Evolutionary conservation across 2,888 invertebrate genomes (phyloP), one percentile per base, ranked within the genome.

Genomic region (Notodonta ziczac): DNA sequence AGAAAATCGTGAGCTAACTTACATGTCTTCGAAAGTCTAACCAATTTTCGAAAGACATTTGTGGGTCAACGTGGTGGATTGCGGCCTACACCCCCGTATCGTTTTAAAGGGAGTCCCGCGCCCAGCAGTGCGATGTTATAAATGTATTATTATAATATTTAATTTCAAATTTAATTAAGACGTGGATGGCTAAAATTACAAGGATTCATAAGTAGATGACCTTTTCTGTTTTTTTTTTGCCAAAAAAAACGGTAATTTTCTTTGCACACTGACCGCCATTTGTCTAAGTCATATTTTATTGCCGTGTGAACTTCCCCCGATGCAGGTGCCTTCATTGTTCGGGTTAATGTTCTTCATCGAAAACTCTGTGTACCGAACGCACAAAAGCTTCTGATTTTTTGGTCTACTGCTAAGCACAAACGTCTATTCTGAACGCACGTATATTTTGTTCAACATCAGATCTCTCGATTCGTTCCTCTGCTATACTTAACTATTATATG

Each of bases 291-390:
- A 76, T 80, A 82, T 76, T 84, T 85, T 86, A 87, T 83, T 76
- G 77, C 79, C 86, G 83, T 88, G 88, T 86, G 88, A 88, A 88
- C 81, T 72, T 76, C 72, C 71, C 69, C 62, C 61, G 58, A 69
- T 76, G 78, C 81, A 81, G 82, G 83, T 81, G 81, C 66, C 63
- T 68, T 71, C 63, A 78, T 86, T 85, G 83, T 85, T 63, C 69
- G 61, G 64, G 70, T 76, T 81, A 81, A 81, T 76, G 82, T 72
- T 74, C 66, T 69, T 73, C 67, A 66, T 67, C 60, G 56, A 66
- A 70, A 73, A 59, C 50, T 58, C 58, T 61, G 54, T 62, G 60
- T 24, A 24, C 24, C 24, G 24, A 24, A 53, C 59, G 63, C 52
- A 71, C 67, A 71, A 74, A 73, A 73, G 65, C 60, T 62, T 64